phyloP scores from a whole-genome alignment of 2,113 vertebrate genomes.

The Syngnathoides biaculeatus region DNA sequence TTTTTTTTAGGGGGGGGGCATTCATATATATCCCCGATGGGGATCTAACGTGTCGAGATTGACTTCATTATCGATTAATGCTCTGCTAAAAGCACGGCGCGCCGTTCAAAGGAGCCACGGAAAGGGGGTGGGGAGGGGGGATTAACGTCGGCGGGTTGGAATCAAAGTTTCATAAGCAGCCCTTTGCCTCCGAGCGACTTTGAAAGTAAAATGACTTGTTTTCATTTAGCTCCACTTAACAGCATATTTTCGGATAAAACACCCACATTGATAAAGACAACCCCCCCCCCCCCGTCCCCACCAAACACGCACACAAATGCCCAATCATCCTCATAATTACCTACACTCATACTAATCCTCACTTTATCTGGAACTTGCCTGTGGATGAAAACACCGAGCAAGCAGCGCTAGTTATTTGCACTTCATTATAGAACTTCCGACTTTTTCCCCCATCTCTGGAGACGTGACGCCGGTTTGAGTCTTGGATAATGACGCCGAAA shows the following conservation, averaged over 20 bases:
- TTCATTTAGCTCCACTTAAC: neutral
- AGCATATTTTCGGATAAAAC: neutral
- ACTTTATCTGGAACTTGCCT: slow-evolving; percentile 1
- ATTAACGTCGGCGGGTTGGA: neutral
- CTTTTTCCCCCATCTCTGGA: neutral
- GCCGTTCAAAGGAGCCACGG: neutral
- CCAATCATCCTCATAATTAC: neutral
- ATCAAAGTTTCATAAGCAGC: slow-evolving; percentile 1
- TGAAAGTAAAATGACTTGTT: slow-evolving; percentile 2
- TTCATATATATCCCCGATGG: neutral
- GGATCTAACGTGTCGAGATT: neutral
- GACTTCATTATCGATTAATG: slow-evolving; percentile 1
- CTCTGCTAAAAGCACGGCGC: neutral
- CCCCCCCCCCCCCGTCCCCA: neutral
- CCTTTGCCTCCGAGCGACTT: neutral
- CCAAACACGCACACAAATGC: neutral
- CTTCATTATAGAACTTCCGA: neutral
- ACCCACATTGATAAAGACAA: neutral
- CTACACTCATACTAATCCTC: neutral
- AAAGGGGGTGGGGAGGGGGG: neutral
- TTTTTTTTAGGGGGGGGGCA: neutral
- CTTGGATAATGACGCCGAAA: neutral
- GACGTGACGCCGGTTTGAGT: neutral
- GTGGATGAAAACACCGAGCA: neutral
- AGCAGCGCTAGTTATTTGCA: neutral